A percentile compares a stretch with the other conserved stretches of the same genome.
Conservation (phyloP, 2,797 vertebrate genomes). For the Falco naumanni region DNA sequence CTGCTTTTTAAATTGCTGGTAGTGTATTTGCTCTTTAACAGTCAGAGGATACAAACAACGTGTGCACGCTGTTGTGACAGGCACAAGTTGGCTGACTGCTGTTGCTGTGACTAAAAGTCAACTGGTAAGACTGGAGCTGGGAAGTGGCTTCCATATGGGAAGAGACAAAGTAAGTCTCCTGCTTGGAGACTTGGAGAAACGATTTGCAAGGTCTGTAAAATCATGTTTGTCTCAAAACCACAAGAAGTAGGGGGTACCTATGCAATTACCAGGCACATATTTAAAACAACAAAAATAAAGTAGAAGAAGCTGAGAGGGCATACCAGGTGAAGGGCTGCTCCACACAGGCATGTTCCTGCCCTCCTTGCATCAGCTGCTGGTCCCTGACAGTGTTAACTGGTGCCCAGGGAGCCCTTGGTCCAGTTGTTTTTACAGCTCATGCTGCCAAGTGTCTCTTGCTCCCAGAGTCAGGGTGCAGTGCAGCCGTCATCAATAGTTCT, state of each 20-base stretch:
- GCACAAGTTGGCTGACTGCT: not conserved
- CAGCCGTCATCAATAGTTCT: not conserved
- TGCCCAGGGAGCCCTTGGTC: not conserved
- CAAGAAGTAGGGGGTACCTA: not conserved
- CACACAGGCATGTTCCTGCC: not conserved
- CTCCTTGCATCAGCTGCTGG: not conserved
- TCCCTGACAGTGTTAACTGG: not conserved
- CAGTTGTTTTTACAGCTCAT: accelerated
- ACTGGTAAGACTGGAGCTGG: not conserved
- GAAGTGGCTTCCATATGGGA: not conserved
- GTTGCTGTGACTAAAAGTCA: not conserved
- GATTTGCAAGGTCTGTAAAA: not conserved
- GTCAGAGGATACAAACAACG: not conserved
- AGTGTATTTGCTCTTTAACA: not conserved
- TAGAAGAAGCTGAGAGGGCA: not conserved
- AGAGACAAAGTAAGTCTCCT: not conserved
- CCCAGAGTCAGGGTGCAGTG: not conserved
- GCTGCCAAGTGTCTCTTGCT: not conserved
- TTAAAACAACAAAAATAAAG: not conserved
- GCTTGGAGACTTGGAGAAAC: not conserved
- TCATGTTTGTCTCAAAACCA: not conserved
- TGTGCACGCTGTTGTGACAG: not conserved
- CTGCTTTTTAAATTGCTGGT: not conserved
- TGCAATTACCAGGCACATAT: not conserved
- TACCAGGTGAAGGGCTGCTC: not conserved